Percentiles rank a stretch among this genome's conserved stretches.
These are phyloP conservation scores for Stegodyphus dumicola DNA, from an alignment of 1,140 invertebrate species.

Conservation along the genomic window DNA sequence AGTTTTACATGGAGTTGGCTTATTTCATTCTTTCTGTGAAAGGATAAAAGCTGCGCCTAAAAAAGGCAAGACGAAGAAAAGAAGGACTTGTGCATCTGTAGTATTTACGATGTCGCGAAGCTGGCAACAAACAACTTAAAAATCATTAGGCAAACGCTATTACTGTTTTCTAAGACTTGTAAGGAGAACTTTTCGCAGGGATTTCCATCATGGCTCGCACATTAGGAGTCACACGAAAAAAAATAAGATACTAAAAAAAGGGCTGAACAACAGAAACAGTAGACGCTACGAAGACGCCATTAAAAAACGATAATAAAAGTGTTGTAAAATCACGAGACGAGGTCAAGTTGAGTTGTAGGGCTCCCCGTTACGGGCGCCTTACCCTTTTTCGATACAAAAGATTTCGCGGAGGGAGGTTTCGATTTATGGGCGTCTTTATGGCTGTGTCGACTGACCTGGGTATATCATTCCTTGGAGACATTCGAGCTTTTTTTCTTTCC, in stretches of 20 bases:
- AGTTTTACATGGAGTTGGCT: too few species aligned
- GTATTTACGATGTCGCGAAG: slow-evolving; percentile 25
- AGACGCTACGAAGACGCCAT: slow-evolving; percentile 35
- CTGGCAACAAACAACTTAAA: slow-evolving; percentile 12
- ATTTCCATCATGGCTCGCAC: too few species aligned
- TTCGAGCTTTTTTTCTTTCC: background rate
- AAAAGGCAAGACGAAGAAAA: background rate
- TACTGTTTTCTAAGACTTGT: slow-evolving; percentile 23
- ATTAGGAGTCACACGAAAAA: too few species aligned
- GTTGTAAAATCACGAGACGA: slow-evolving; percentile 20
- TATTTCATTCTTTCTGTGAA: background rate
- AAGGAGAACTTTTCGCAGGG: background rate
- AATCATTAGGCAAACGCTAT: slow-evolving; percentile 32
- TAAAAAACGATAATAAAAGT: slow-evolving; percentile 53
- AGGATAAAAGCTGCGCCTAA: background rate
- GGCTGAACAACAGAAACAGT: slow-evolving; percentile 31
- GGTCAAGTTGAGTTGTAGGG: slow-evolving; percentile 40
- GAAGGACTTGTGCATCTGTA: background rate
- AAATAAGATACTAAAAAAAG: background rate
- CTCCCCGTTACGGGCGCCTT: slow-evolving; percentile 39
- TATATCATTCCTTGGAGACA: slow-evolving; percentile 40
- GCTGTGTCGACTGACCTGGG: slow-evolving; percentile 48
- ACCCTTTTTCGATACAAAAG: slow-evolving; percentile 57
- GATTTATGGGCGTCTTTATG: slow-evolving; percentile 52
- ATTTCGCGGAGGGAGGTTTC: slow-evolving; percentile 46